Conservation (phyloP, 2,797 vertebrate genomes). For the Strix occidentalis region DNA sequence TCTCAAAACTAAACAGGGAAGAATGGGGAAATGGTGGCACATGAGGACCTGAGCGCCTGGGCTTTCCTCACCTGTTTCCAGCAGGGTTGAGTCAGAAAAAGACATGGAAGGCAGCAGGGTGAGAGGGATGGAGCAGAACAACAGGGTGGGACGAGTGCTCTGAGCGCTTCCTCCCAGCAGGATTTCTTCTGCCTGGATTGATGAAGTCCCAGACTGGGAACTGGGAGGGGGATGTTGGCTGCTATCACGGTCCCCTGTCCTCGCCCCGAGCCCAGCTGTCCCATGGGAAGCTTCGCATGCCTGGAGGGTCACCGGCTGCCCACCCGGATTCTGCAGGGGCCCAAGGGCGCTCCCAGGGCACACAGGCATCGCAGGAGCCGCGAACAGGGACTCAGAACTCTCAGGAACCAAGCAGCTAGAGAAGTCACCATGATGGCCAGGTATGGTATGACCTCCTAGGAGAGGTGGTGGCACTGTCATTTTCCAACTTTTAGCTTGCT, state of each 20-base stretch:
- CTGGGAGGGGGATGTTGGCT: accelerated
- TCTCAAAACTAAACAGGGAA: not conserved
- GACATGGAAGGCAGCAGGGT: not conserved
- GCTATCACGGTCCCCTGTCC: accelerated
- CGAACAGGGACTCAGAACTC: not conserved
- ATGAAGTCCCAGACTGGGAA: not conserved
- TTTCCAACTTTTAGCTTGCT: not conserved
- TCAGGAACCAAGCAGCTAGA: not conserved
- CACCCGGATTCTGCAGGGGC: not conserved
- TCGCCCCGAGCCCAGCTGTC: not conserved
- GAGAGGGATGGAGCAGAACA: not conserved
- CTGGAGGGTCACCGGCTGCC: not conserved
- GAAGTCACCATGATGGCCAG: not conserved
- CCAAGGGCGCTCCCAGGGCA: not conserved
- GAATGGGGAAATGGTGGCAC: accelerated
- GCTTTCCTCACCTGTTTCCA: not conserved
- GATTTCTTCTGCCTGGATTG: not conserved
- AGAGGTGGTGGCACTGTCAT: not conserved
- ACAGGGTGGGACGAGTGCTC: not conserved
- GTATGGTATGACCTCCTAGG: no score
- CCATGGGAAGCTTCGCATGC: not conserved
- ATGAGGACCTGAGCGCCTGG: accelerated
- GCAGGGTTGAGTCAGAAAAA: not conserved
- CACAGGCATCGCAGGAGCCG: accelerated
- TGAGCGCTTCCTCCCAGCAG: not conserved